Evolutionary conservation across 2,113 vertebrate species (phyloP).

Genomic region (Coptodon bakossiorum): DNA sequence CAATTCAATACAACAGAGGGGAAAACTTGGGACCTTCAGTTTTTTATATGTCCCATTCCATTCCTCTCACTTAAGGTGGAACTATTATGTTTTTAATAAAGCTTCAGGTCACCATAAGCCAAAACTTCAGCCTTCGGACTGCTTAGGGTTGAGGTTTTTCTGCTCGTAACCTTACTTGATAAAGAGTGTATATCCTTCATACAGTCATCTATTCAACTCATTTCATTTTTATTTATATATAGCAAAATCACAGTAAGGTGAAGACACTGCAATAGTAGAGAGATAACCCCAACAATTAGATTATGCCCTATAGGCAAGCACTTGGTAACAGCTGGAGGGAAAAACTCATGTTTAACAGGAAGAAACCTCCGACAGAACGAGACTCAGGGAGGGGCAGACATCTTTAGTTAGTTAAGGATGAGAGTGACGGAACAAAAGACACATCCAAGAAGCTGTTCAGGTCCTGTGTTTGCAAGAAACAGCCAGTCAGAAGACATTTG

Average conservation of each 20-base stretch:
- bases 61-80: neutral
- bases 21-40: neutral
- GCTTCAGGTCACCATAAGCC: neutral
- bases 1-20: neutral
- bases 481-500: neutral
- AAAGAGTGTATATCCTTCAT: neutral
- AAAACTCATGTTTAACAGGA: neutral
- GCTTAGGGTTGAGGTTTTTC: neutral
- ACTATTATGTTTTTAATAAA: neutral
- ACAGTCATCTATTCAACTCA: neutral
- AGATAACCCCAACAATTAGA: neutral
- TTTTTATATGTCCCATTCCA: neutral
- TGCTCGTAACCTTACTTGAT: neutral
- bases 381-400: neutral
- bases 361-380: fast-evolving
- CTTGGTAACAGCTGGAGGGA: neutral
- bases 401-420: neutral
- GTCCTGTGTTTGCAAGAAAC: neutral
- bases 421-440: neutral
- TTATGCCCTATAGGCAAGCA: neutral
- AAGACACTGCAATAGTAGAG: neutral
- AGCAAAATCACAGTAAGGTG: neutral
- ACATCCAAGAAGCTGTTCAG: neutral
- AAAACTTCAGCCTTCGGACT: neutral
- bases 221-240: neutral